Percentiles rank a stretch among this genome's conserved stretches.
Conservation (phyloP, 2,797 vertebrate species). For the Salmo trutta region DNA sequence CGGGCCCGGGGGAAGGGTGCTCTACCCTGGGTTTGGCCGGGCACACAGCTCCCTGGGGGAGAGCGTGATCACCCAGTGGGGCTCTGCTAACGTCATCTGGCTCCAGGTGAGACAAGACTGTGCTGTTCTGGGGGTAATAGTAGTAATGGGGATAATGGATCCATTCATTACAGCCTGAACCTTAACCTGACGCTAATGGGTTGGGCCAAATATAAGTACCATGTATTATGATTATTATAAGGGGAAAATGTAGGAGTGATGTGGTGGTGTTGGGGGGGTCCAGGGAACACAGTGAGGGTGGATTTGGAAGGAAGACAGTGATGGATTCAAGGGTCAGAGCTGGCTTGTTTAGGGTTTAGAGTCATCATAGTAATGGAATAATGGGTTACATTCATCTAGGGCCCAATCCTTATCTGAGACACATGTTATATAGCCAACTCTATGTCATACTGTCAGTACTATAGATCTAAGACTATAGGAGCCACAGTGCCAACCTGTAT, state of each 20-base stretch:
- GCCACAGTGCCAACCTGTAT: background rate
- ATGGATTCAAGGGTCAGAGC: background rate
- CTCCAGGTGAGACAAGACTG: slow-evolving; percentile 74
- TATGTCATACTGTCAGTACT: background rate
- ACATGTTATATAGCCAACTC: background rate
- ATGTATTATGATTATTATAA: no score
- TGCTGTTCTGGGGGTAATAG: background rate
- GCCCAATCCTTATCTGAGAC: background rate
- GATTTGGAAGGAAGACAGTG: background rate
- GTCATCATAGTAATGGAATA: no score
- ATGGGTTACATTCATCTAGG: background rate
- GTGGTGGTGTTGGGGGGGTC: no score
- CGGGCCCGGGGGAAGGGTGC: slow-evolving; percentile 73
- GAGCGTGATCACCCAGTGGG: slow-evolving; percentile 83
- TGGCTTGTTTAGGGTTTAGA: background rate
- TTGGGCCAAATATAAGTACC: background rate
- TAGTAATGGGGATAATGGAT: background rate
- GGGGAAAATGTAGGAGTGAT: background rate
- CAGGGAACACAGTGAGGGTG: no score
- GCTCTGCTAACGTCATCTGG: slow-evolving; percentile 83
- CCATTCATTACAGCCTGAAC: slow-evolving; percentile 4
- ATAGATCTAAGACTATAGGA: no score
- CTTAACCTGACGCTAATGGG: background rate
- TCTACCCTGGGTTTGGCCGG: slow-evolving; percentile 78
- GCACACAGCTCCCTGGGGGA: slow-evolving; percentile 80